These are phyloP conservation scores for Otus sunia DNA, from an alignment of 2,113 vertebrate species.

Conservation along the genomic window DNA sequence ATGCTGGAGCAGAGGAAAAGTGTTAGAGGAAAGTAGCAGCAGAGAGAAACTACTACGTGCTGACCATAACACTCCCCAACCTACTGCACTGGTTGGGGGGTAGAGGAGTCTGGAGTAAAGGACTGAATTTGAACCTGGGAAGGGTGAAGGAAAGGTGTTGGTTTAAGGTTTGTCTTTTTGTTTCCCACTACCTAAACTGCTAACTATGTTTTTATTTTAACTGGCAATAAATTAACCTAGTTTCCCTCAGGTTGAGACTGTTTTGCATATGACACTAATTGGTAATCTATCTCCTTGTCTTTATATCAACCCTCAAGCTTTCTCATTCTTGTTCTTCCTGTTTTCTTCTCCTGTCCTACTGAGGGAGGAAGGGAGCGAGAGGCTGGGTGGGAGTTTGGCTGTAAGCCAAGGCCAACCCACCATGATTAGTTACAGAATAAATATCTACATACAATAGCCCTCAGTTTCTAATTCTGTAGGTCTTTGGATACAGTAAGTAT, in stretches of 20 bases:
- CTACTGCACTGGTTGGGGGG: too few relatives aligned
- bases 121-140: not conserved
- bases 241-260: not conserved
- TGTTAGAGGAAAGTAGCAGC: not conserved
- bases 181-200: not conserved
- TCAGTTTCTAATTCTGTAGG: not conserved
- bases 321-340: not conserved
- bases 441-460: not conserved
- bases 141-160: not conserved
- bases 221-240: not conserved
- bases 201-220: not conserved
- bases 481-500: not conserved
- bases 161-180: not conserved
- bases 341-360: not conserved
- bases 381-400: not conserved
- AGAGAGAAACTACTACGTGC: not conserved
- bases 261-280: not conserved
- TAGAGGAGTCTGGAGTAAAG: not conserved
- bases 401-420: not conserved
- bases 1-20: not conserved
- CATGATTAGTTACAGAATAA: not conserved
- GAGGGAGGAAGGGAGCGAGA: not conserved
- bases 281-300: not conserved
- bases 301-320: not conserved
- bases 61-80: not conserved